Evolutionary conservation across 2,113 vertebrate species (phyloP).

Genomic region (Cyanoderma ruficeps): DNA sequence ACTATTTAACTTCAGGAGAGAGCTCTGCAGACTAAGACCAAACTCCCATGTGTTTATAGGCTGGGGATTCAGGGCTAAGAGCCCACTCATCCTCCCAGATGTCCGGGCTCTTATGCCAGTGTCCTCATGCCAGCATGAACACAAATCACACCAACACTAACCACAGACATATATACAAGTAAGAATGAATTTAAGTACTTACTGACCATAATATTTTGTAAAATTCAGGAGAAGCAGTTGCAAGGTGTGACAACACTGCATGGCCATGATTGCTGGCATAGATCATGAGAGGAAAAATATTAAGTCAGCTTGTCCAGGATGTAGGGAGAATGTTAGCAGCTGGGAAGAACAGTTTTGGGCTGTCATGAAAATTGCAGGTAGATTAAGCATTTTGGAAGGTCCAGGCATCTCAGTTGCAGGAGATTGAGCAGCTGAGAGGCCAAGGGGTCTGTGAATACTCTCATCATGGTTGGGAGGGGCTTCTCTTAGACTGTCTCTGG

Average conservation of each 20-base stretch:
- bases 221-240: neutral
- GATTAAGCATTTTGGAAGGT: neutral
- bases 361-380: neutral
- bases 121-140: neutral
- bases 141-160: neutral
- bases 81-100: neutral
- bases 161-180: neutral
- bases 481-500: neutral
- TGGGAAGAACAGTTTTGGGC: neutral
- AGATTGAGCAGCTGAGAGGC: neutral
- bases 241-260: neutral
- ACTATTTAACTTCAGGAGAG: neutral
- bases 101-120: neutral
- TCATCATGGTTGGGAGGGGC: neutral
- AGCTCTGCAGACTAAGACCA: neutral
- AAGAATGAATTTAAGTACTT: neutral
- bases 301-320: conserved; percentile 25
- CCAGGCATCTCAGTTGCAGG: neutral
- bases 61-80: neutral
- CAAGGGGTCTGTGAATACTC: neutral
- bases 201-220: neutral
- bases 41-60: neutral
- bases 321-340: conserved; percentile 9
- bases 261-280: neutral
- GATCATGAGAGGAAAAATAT: neutral